Evolutionary conservation across 2,797 vertebrate species (phyloP).

Genomic region (Champsocephalus esox): DNA sequence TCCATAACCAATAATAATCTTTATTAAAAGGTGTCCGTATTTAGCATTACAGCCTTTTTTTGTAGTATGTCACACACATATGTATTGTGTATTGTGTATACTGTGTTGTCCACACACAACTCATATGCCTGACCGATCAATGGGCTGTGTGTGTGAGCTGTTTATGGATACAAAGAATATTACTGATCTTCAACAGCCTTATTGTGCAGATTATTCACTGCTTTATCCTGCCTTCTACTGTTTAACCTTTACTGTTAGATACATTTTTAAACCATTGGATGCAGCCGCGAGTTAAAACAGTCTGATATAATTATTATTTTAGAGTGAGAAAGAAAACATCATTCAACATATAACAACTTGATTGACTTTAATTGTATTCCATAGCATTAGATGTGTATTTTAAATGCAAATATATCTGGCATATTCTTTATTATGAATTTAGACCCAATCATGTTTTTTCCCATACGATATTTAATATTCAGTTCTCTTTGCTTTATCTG

Average conservation of each 20-base stretch:
- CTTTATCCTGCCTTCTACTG: not conserved
- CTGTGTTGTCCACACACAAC: not conserved
- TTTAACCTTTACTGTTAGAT: not conserved
- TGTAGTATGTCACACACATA: not conserved
- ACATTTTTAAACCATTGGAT: not conserved
- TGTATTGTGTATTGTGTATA: constrained; percentile 6
- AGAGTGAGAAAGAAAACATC: too few relatives aligned
- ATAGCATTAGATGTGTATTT: too few relatives aligned
- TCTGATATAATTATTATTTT: too few relatives aligned
- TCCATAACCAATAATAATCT: too few relatives aligned
- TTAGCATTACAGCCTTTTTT: not conserved
- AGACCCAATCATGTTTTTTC: not conserved
- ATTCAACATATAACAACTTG: too few relatives aligned
- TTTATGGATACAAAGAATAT: constrained; percentile 5
- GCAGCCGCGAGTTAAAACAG: not conserved
- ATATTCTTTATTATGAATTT: constrained; percentile 1
- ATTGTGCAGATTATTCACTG: too few relatives aligned
- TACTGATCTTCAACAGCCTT: not conserved
- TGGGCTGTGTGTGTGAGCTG: not conserved
- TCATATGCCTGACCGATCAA: not conserved
- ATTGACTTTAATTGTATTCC: too few relatives aligned
- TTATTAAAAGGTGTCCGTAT: not conserved
- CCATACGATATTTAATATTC: not conserved
- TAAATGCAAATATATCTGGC: not conserved
- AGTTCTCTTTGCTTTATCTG: not conserved